Evolutionary conservation across 2,888 invertebrate species (phyloP).

Genomic region (Netelia fuscicornis): DNA sequence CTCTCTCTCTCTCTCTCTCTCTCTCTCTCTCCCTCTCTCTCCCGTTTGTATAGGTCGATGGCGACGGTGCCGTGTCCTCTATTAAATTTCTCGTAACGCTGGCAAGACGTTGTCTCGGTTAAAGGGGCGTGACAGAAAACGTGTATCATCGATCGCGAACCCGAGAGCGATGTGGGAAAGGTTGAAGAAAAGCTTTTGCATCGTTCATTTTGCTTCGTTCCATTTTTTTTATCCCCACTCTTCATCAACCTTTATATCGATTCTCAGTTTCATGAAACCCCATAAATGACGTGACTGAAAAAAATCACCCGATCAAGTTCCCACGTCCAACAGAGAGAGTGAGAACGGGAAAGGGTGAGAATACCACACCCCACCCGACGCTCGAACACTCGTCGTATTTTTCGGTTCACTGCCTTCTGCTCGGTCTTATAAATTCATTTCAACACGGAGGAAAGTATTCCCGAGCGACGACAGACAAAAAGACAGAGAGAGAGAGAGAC

Average conservation of each 20-base stretch:
- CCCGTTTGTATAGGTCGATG: conserved; percentile 43
- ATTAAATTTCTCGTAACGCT: conserved; percentile 79
- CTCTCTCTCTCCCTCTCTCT: conserved; percentile 30
- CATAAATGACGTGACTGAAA: conserved; percentile 44
- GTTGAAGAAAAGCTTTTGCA: background rate
- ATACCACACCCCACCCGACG: background rate
- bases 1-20: conserved; percentile 18
- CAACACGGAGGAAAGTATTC: conserved; percentile 41
- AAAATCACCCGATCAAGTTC: conserved; percentile 23
- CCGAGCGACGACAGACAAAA: conserved; percentile 42
- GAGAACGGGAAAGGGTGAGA: background rate
- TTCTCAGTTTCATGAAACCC: conserved; percentile 33
- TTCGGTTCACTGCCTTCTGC: conserved; percentile 26
- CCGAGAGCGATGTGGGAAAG: conserved; percentile 26
- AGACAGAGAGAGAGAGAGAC: conserved; percentile 28
- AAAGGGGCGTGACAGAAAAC: conserved; percentile 46
- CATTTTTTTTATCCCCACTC: background rate
- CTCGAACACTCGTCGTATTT: conserved; percentile 32
- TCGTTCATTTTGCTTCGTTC: background rate
- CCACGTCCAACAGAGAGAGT: background rate
- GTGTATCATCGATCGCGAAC: conserved; percentile 46
- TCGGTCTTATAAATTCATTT: conserved; percentile 45
- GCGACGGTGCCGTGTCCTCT: conserved; percentile 74
- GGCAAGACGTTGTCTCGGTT: conserved; percentile 68
- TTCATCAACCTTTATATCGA: conserved; percentile 27